Conservation (phyloP, 2,113 vertebrate species). For the Piprites chloris region DNA sequence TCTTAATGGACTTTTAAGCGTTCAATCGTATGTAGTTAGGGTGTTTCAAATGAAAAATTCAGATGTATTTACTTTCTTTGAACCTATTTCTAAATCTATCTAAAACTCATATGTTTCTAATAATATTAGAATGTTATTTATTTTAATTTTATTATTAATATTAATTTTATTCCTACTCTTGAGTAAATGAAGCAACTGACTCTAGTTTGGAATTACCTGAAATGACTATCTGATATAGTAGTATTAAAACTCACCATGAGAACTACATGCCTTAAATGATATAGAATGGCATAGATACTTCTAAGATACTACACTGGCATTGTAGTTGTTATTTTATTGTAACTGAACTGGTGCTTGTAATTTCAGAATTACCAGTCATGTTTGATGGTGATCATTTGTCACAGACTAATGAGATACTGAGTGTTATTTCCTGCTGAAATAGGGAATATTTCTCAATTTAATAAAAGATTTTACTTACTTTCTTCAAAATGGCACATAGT, state of each 20-base stretch:
- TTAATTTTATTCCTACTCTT: background rate
- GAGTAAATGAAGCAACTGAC: background rate
- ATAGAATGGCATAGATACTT: background rate
- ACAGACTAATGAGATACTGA: background rate
- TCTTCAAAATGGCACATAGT: background rate
- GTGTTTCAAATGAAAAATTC: background rate
- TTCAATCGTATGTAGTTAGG: background rate
- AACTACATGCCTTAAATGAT: background rate
- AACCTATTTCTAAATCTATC: background rate
- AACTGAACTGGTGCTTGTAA: background rate
- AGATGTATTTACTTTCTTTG: background rate
- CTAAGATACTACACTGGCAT: background rate
- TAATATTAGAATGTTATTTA: no score
- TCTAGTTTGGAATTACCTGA: background rate
- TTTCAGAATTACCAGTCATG: background rate
- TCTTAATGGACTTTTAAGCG: background rate
- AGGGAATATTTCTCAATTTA: background rate
- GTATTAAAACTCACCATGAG: background rate
- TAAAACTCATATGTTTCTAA: background rate
- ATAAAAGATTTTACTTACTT: background rate
- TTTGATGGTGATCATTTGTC: background rate
- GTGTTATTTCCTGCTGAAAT: background rate
- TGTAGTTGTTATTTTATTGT: background rate
- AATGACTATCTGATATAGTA: background rate
- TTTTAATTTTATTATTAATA: background rate